Evolutionary conservation across 2,113 vertebrate genomes (phyloP).

Genomic region (Pluvianellus socialis): DNA sequence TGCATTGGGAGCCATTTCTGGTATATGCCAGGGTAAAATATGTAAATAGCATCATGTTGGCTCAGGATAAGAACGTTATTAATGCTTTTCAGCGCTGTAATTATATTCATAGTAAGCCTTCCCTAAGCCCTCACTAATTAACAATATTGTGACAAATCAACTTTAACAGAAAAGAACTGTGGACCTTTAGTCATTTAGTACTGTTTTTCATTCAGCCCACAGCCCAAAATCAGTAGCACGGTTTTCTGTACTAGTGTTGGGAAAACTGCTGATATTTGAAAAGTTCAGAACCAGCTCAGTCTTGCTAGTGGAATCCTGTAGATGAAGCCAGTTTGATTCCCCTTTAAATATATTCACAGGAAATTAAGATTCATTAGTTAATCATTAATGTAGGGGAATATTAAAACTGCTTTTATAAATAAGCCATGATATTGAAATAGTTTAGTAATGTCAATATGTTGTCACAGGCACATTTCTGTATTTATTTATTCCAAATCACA

Average conservation of each 20-base stretch:
- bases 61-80: constrained; percentile 57
- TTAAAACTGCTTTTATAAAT: constrained; percentile 44
- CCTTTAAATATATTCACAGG: neutral
- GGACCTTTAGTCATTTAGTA: constrained; percentile 43
- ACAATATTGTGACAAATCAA: constrained; percentile 70
- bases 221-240: neutral
- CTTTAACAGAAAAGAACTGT: constrained; percentile 60
- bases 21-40: constrained; percentile 53
- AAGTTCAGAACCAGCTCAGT: constrained; percentile 17
- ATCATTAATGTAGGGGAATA: constrained; percentile 29
- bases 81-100: constrained; percentile 67
- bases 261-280: constrained; percentile 26
- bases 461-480: neutral
- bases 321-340: neutral
- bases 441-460: constrained; percentile 26
- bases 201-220: constrained; percentile 53
- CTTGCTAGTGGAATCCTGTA: neutral
- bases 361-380: neutral
- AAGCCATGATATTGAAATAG: constrained; percentile 9
- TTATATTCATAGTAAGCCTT: constrained; percentile 75
- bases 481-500: neutral
- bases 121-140: constrained; percentile 66
- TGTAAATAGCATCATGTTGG: constrained; percentile 52
- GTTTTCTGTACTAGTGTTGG: constrained; percentile 7
- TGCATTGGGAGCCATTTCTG: constrained; percentile 27